Conservation (phyloP, 2,113 vertebrate species). For the Rhea pennata region DNA sequence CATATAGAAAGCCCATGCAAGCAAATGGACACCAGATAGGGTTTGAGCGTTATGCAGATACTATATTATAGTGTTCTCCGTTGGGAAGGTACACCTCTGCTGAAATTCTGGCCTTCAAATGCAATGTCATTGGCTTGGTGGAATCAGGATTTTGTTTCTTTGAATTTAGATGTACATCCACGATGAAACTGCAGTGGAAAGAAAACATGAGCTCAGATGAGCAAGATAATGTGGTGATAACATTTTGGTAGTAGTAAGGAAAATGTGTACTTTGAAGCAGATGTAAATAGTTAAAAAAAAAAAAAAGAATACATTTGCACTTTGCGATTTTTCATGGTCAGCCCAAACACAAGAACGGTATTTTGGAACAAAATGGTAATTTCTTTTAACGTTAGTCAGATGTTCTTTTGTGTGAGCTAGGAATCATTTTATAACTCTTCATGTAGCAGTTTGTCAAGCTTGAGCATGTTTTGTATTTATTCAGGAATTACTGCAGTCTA, state of each 20-base stretch:
- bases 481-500: conserved; percentile 5
- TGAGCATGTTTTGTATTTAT: conserved; percentile 34
- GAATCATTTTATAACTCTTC: background rate
- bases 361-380: background rate
- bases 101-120: background rate
- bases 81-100: background rate
- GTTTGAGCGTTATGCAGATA: background rate
- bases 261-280: background rate
- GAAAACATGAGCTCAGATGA: background rate
- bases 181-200: background rate
- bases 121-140: background rate
- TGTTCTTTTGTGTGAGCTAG: background rate
- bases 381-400: background rate
- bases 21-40: background rate
- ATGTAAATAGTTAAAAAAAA: conserved; percentile 10
- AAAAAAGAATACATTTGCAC: background rate
- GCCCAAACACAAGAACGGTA: background rate
- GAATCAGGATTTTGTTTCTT: background rate
- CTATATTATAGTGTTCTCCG: background rate
- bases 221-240: background rate
- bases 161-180: background rate
- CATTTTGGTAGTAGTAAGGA: background rate
- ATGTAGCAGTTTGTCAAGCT: background rate
- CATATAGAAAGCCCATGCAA: background rate
- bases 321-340: background rate